A percentile compares a stretch with the other conserved stretches of the same genome.
These are phyloP conservation scores for Cephonodes hylas DNA, from an alignment of 2,888 invertebrate species.

Conservation along the genomic window DNA sequence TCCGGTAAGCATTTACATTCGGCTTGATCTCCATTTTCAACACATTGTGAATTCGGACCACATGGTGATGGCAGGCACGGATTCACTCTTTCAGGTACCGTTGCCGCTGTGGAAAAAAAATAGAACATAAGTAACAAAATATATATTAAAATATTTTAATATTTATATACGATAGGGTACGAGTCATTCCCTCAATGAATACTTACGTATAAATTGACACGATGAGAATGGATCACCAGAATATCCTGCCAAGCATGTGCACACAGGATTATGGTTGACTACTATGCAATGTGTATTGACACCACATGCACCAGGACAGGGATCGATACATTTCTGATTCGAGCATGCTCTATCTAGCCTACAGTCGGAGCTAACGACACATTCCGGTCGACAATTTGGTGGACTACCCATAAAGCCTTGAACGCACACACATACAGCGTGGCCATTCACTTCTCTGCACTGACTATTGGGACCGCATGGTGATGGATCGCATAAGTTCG, in stretches of 20 bases:
- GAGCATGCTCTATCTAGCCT: constrained; percentile 85
- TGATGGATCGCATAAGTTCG: constrained; percentile 65
- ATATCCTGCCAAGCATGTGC: constrained; percentile 83
- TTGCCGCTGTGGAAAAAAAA: constrained; percentile 45
- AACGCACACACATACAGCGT: constrained; percentile 87
- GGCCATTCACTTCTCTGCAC: constrained; percentile 84
- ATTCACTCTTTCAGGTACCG: constrained; percentile 58
- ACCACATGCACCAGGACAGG: constrained; percentile 88
- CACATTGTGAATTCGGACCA: constrained; percentile 84
- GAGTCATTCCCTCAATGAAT: too few species aligned
- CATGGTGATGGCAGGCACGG: constrained; percentile 86
- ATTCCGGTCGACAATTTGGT: constrained; percentile 89
- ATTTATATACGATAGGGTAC: too few species aligned
- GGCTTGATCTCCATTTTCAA: constrained; percentile 80
- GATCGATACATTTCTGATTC: constrained; percentile 87
- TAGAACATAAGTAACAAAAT: background rate
- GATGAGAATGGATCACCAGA: constrained; percentile 88
- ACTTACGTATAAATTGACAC: constrained; percentile 80
- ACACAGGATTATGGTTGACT: constrained; percentile 85
- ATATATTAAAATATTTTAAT: background rate
- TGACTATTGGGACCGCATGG: constrained; percentile 88
- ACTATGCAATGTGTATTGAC: constrained; percentile 80
- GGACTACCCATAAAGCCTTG: constrained; percentile 85
- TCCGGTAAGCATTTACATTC: constrained; percentile 84
- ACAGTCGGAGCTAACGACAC: constrained; percentile 88